A percentile compares a stretch with the other conserved stretches of the same genome.
Conservation (phyloP, 2,888 invertebrate genomes). For the Aelia acuminata region DNA sequence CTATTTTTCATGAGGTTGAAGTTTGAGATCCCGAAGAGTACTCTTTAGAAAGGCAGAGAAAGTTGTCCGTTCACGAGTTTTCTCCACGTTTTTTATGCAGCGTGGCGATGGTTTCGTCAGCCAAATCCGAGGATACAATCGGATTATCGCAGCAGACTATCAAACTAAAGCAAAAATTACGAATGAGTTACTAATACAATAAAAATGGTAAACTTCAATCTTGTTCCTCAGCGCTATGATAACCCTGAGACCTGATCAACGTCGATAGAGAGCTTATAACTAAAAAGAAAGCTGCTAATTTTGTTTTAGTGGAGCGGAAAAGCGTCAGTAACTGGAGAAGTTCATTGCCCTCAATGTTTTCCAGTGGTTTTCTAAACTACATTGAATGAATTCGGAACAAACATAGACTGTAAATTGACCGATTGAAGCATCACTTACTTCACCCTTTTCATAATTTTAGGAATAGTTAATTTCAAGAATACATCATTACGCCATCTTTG, state of each 20-base stretch:
- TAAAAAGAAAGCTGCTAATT: background rate
- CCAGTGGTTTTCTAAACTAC: background rate
- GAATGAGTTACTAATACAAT: background rate
- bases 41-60: constrained; percentile 19
- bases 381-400: background rate
- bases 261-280: no score
- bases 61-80: background rate
- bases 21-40: background rate
- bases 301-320: background rate
- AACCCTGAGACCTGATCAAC: no score
- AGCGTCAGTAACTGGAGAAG: background rate
- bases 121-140: background rate
- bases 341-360: background rate
- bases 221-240: no score
- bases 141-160: background rate
- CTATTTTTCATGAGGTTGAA: background rate
- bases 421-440: background rate
- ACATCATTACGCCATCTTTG: no score
- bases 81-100: background rate
- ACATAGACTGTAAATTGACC: background rate
- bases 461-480: background rate
- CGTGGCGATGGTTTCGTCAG: background rate
- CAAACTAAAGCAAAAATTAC: background rate
- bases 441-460: background rate
- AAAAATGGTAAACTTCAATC: no score